These are phyloP conservation scores for Amphipoea oculea DNA, from an alignment of 2,888 invertebrate species.

Conservation along the genomic window DNA sequence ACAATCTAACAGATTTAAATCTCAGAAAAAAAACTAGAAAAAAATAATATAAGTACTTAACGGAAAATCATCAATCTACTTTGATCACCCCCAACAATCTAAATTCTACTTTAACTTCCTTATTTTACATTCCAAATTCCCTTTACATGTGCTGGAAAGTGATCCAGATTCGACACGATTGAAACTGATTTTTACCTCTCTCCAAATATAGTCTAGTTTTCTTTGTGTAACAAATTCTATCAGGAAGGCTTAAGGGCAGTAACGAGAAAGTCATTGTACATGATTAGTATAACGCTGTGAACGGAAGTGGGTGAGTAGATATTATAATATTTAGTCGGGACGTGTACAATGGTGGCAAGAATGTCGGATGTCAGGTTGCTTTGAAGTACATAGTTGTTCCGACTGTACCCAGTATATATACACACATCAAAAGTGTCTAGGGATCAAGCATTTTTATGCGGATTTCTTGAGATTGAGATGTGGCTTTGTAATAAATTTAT, in stretches of 20 bases:
- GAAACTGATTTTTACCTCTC: background rate
- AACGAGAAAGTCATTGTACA: conserved; percentile 79
- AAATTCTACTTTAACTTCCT: background rate
- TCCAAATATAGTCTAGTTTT: background rate
- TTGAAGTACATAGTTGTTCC: conserved; percentile 32
- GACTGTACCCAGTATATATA: no score
- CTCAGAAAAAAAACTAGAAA: conserved; percentile 68
- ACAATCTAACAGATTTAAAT: conserved; percentile 72
- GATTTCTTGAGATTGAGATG: no score
- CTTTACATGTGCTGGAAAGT: background rate
- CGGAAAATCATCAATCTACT: conserved; percentile 69
- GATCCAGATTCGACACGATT: background rate
- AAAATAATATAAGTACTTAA: conserved; percentile 59
- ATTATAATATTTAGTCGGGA: conserved; percentile 73
- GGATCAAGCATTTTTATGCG: no score
- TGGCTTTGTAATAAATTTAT: no score
- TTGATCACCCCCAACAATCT: conserved; percentile 36
- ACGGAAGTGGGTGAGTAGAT: conserved; percentile 81
- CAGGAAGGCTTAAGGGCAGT: conserved; percentile 71
- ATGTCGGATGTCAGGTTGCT: conserved; percentile 69
- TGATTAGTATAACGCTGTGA: conserved; percentile 79
- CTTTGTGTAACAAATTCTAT: conserved; percentile 35
- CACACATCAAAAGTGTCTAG: no score
- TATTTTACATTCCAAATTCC: background rate
- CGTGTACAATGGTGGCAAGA: conserved; percentile 78